Evolutionary conservation across 2,797 vertebrate species (phyloP).

Genomic region (Melanotaenia nigrans): DNA sequence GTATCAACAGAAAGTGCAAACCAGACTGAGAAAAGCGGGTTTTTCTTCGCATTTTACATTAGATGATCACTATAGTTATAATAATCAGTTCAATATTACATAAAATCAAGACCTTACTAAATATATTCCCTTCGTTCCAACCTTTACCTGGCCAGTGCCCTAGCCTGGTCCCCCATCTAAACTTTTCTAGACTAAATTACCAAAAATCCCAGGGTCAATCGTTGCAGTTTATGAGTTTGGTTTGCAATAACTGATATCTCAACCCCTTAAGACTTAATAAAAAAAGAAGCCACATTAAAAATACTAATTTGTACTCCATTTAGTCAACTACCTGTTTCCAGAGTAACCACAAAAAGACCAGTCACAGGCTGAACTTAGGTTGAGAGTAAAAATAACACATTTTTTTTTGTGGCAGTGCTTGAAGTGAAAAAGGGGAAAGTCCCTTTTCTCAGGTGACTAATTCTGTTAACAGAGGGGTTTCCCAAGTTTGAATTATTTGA

Average conservation of each 20-base stretch:
- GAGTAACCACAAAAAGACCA: conserved; percentile 13
- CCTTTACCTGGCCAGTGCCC: no score
- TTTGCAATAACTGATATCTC: background rate
- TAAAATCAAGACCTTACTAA: no score
- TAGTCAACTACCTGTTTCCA: conserved; percentile 8
- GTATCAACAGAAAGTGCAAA: no score
- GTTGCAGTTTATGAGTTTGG: background rate
- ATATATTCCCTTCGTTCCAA: no score
- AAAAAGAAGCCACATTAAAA: background rate
- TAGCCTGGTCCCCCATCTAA: no score
- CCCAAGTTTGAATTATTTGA: conserved; percentile 25
- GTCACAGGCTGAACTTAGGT: conserved; percentile 26
- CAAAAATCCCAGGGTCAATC: background rate
- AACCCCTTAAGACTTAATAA: background rate
- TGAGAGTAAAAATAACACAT: conserved; percentile 28
- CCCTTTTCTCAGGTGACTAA: conserved; percentile 47
- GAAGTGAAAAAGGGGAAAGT: conserved; percentile 54
- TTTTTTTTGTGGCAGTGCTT: conserved; percentile 7
- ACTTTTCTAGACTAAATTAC: no score
- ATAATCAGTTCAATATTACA: no score
- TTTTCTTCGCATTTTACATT: no score
- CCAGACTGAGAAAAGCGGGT: no score
- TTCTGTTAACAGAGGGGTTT: conserved; percentile 51
- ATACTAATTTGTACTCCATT: background rate
- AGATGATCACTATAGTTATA: no score